phyloP scores from a whole-genome alignment of 2,797 vertebrate genomes.

The Tolypeutes matacus region DNA sequence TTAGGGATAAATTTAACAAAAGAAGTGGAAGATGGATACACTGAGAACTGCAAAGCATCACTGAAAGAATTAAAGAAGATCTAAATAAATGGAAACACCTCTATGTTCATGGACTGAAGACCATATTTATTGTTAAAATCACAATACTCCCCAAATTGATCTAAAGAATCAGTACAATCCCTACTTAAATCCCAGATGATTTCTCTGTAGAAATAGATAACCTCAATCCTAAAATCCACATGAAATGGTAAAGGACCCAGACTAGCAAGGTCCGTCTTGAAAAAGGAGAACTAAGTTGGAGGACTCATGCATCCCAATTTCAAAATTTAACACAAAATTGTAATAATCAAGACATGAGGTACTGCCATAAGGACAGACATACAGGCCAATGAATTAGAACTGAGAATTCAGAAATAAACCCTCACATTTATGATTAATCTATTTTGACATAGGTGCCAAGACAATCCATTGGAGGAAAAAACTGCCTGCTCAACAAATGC shows the following conservation, averaged over 20 bases:
- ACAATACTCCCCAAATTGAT: not conserved
- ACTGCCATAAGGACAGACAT: not conserved
- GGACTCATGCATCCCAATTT: not conserved
- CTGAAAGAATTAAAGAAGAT: not conserved
- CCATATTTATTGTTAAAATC: not conserved
- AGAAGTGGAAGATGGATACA: not conserved
- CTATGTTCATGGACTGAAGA: not conserved
- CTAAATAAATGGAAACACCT: not conserved
- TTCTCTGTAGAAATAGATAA: not conserved
- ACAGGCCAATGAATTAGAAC: not conserved
- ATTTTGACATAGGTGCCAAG: not conserved
- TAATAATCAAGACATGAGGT: not conserved
- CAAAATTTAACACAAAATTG: not conserved
- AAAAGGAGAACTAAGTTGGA: not conserved
- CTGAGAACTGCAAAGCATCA: not conserved
- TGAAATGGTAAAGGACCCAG: not conserved
- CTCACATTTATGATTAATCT: not conserved
- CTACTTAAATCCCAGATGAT: not conserved
- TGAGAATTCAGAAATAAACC: not conserved
- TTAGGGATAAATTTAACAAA: constrained; percentile 9
- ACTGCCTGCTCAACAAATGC: not conserved
- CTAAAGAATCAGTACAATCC: not conserved
- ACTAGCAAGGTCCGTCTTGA: not conserved
- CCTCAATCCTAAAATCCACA: not conserved
- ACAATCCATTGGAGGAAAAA: not conserved